These are phyloP conservation scores for Labeo rohita DNA, from an alignment of 2,113 vertebrate genomes.

Conservation along the genomic window DNA sequence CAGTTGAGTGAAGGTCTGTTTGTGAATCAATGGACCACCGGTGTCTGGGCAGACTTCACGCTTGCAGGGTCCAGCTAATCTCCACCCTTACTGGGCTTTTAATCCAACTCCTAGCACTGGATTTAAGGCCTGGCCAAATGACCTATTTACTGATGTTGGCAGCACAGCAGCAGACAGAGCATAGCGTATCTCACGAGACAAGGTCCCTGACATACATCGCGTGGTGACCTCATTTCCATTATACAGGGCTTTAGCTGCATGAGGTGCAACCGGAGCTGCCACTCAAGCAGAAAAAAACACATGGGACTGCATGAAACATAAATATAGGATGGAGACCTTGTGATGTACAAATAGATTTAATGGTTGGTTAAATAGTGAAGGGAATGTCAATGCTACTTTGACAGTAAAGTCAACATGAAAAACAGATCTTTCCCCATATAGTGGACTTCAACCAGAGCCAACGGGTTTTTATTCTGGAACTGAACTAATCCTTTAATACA, in stretches of 20 bases:
- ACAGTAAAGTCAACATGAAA: not conserved
- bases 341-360: not conserved
- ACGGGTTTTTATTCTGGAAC: too few relatives aligned
- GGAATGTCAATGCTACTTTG: not conserved
- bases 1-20: not conserved
- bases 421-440: too few relatives aligned
- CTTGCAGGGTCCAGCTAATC: conserved; percentile 1
- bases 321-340: not conserved
- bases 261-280: not conserved
- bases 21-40: not conserved
- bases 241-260: not conserved
- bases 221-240: conserved; percentile 23
- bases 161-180: conserved; percentile 5
- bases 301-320: not conserved
- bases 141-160: conserved; percentile 36
- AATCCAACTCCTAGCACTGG: conserved; percentile 23
- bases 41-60: not conserved
- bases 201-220: not conserved
- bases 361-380: not conserved
- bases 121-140: conserved; percentile 36
- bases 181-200: not conserved
- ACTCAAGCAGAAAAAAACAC: conserved; percentile 8
- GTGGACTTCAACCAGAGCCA: too few relatives aligned
- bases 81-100: conserved; percentile 29
- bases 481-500: not conserved